Percentiles rank a stretch among this genome's conserved stretches.
phyloP scores from a whole-genome alignment of 2,797 vertebrate genomes.

The Halcyon smyrnensis region DNA sequence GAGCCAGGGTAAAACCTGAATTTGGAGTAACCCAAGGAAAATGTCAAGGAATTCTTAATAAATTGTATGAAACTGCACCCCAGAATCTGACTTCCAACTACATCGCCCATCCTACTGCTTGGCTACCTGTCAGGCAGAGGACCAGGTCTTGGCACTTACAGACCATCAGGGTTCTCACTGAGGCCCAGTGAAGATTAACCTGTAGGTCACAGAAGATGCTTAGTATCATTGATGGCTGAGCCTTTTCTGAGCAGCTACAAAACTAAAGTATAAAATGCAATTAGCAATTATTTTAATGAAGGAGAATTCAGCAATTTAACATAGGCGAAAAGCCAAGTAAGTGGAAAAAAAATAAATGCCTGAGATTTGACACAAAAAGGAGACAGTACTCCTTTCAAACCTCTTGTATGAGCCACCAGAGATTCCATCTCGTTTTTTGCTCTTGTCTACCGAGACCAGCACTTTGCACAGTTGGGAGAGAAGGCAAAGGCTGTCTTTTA shows the following conservation, averaged over 20 bases:
- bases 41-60: not conserved
- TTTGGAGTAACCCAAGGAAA: not conserved
- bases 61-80: not conserved
- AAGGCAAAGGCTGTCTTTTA: not conserved
- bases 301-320: constrained; percentile 44
- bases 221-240: not conserved
- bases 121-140: not conserved
- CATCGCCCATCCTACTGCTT: not conserved
- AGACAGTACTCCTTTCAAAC: not conserved
- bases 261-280: constrained; percentile 37
- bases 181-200: not conserved
- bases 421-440: not conserved
- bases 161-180: not conserved
- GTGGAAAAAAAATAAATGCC: not conserved
- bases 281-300: constrained; percentile 63
- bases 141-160: not conserved
- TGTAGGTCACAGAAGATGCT: not conserved
- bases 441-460: not conserved
- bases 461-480: not conserved
- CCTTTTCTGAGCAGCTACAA: constrained; percentile 8
- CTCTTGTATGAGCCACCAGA: not conserved
- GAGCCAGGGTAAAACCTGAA: not conserved
- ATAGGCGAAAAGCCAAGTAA: not conserved
- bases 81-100: not conserved
- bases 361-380: not conserved